Base-by-base conservation (phyloP, 2,888 invertebrate species). In the Drosophila rellima region DNA sequence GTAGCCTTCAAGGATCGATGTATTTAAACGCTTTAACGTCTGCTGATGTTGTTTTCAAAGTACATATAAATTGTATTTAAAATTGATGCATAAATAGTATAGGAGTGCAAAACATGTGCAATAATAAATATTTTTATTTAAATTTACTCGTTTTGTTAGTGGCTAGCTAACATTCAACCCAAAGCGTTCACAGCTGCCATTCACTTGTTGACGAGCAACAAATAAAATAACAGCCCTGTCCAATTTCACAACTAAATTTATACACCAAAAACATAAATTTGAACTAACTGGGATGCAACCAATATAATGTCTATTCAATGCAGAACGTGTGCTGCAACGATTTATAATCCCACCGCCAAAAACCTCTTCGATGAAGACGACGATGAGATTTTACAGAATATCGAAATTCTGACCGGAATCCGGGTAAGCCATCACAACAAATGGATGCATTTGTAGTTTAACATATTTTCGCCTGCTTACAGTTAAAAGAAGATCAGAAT, bases 401-500 rank as follows among this genome's bases (percentile, higher is more conserved):
- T 86, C 2, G 48, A 70, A 64, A 39, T 33, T 17, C 20, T 82
- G 0, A 79, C 70, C 26, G 74, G 83, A 20, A 37, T 78, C 3
- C 52, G 39, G 60, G 85, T 81, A 51, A 55, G 63, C 15, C 10
- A 8, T 13, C 17, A 37, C 17, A 37, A 29, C 5, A 33, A 48
- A 35, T 2, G 20, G 11, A 39, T 17, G 11, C n/a, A 15, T 23
- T 26, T 45, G 3, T 13, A 20, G 44, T 56, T 26, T 15, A 48
- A 42, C 11, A 59, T 31, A 10, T 67, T n/a, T 45, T 15, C 45
- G 7, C 40, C 11, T 13, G 11, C 17, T 56, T 65, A 13, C 7
- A 74, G 74, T 15, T 74, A 26, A 45, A 15, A 39, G 62, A 72
- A 15, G 72, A 72, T 10, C 18, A 45, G 4, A 7, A 45, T 35